Percentiles rank a stretch among this genome's conserved stretches.
These are phyloP conservation scores for Bungarus multicinctus DNA, from an alignment of 2,113 vertebrate genomes.

Conservation along the genomic window DNA sequence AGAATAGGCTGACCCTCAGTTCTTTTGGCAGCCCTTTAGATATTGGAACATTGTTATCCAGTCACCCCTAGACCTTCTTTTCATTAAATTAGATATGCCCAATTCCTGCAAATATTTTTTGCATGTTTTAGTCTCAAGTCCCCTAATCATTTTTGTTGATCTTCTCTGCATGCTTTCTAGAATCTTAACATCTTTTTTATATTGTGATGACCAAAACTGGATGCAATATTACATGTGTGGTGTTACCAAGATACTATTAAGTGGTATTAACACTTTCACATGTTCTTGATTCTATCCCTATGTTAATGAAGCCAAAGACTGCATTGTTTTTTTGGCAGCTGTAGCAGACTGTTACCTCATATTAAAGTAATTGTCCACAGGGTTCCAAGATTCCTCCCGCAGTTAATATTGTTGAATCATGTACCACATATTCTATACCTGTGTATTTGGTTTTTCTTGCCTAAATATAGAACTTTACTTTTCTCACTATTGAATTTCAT, in stretches of 20 bases:
- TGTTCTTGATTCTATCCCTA: neutral
- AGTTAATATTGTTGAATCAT: neutral
- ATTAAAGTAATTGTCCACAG: neutral
- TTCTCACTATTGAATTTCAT: neutral
- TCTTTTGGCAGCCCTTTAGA: neutral
- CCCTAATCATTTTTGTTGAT: neutral
- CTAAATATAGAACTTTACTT: neutral
- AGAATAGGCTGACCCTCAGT: neutral
- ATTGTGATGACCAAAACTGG: neutral
- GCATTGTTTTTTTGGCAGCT: neutral
- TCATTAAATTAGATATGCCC: neutral
- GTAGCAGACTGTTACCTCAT: neutral
- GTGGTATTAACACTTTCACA: too few relatives aligned
- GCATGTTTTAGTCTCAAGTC: neutral
- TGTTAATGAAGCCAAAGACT: neutral
- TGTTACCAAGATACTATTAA: neutral
- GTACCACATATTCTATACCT: neutral
- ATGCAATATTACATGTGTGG: neutral
- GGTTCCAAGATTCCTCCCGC: neutral
- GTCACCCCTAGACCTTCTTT: neutral
- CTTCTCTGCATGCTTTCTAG: neutral
- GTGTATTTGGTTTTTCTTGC: neutral
- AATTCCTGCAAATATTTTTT: neutral
- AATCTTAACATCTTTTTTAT: neutral
- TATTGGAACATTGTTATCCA: neutral